phyloP scores from a whole-genome alignment of 1,140 invertebrate species.

The Pararge aegeria region DNA sequence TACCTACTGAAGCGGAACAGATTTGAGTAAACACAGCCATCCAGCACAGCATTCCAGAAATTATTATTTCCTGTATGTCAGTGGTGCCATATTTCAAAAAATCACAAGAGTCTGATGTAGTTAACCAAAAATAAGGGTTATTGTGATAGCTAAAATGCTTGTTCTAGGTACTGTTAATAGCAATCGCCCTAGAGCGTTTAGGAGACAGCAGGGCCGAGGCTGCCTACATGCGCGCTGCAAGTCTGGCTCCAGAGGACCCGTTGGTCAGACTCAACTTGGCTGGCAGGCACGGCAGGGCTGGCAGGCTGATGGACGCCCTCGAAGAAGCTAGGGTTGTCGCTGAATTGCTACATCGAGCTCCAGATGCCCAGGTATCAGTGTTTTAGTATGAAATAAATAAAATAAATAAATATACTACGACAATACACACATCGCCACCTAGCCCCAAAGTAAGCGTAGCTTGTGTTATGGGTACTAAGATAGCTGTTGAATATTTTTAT shows the following conservation, averaged over 20 bases:
- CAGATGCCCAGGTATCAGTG: slow-evolving; percentile 53
- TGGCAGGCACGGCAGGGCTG: slow-evolving; percentile 51
- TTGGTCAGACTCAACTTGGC: slow-evolving; percentile 59
- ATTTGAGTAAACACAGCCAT: too few relatives aligned
- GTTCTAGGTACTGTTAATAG: slow-evolving; percentile 59
- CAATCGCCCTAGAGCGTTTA: slow-evolving; percentile 57
- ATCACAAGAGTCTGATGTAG: too few relatives aligned
- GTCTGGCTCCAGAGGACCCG: slow-evolving; percentile 45
- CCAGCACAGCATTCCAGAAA: too few relatives aligned
- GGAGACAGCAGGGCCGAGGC: slow-evolving; percentile 60
- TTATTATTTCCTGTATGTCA: too few relatives aligned
- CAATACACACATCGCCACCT: too few relatives aligned
- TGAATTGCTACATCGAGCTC: slow-evolving; percentile 36
- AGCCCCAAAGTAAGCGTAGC: too few relatives aligned
- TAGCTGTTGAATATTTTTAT: too few relatives aligned
- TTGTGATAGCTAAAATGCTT: not conserved
- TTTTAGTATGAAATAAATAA: not conserved
- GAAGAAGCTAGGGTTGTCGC: slow-evolving; percentile 45
- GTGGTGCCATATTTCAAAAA: too few relatives aligned
- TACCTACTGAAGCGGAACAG: too few relatives aligned
- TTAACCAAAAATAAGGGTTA: too few relatives aligned
- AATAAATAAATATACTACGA: too few relatives aligned
- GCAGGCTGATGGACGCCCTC: slow-evolving; percentile 41
- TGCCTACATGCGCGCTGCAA: slow-evolving; percentile 50
- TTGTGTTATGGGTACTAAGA: too few relatives aligned